Base-by-base conservation (phyloP, 2,888 invertebrate species). In the Ellobium chinense region DNA sequence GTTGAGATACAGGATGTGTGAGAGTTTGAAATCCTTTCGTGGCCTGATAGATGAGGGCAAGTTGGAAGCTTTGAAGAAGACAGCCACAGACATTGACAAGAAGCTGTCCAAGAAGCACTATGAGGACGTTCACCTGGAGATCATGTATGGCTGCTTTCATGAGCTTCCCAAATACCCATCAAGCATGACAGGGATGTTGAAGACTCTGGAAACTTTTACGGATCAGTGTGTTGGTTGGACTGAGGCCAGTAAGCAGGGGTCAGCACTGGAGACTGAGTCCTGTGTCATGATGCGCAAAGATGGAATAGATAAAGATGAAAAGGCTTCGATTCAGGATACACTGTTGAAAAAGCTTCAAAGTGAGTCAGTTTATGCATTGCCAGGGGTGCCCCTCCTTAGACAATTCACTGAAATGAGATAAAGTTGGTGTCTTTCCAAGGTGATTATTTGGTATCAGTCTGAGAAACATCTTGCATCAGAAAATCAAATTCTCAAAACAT, bases 171-270 rank as follows among this genome's bases (percentile, higher is more conserved):
- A 68, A 7, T 74, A 68, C 34, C 80, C 75, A 29, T 3, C 46
- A 5, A 69, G 56, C 18, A n/a, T 80, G n/a, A 1, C 69, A 34
- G 80, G 75, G n/a, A 80, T 80, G 80, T 54, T 80, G 74, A 74
- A 74, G 9, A 58, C 46, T 36, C 2, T 80, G 7, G 73, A 75
- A 18, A 37, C 14, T 36, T 80, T 80, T 21, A 68, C 68, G 60
- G 75, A 75, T 31, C 54, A 73, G 29, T 68, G 74, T 69, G 27
- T 27, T 7, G 80, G 74, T 14, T 80, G 80, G 80, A 46, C 62
- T 12, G 60, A 69, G 37, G 36, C 29, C 39, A 46, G 37, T 37
- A 70, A 63, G 27, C 39, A 63, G 31, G 39, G 62, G n/a, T 1
- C 5, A n/a, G 54, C 54, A 29, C 63, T n/a, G 31, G 63, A 72